A percentile compares a stretch with the other conserved stretches of the same genome.
phyloP scores from a whole-genome alignment of 2,888 invertebrate genomes.

The Agrochola macilenta region DNA sequence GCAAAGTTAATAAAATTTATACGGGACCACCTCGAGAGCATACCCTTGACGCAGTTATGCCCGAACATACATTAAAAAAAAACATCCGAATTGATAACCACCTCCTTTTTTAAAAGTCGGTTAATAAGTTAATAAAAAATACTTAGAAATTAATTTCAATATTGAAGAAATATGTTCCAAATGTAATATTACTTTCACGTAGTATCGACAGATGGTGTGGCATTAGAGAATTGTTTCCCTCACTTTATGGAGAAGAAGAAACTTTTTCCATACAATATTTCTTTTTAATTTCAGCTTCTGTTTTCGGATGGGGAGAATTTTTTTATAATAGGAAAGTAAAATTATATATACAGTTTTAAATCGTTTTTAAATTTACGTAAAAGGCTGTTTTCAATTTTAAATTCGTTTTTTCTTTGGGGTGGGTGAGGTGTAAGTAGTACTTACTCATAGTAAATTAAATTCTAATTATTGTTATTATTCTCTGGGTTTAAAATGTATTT shows the following conservation, averaged over 20 bases:
- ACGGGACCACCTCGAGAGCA: too few relatives aligned
- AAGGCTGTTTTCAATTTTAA: conserved; percentile 33
- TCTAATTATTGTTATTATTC: background rate
- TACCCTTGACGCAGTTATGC: too few relatives aligned
- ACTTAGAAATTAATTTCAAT: conserved; percentile 46
- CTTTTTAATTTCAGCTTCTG: conserved; percentile 54
- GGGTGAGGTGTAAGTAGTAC: conserved; percentile 1
- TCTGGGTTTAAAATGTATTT: background rate
- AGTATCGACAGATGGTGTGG: conserved; percentile 59
- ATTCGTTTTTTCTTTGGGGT: conserved; percentile 18
- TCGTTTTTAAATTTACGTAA: conserved; percentile 35
- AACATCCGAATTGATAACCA: too few relatives aligned
- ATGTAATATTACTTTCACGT: conserved; percentile 44
- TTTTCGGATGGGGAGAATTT: conserved; percentile 27
- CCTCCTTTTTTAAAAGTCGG: too few relatives aligned
- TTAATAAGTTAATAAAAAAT: conserved; percentile 2
- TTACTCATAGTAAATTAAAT: background rate
- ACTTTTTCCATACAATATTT: conserved; percentile 60
- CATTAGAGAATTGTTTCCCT: conserved; percentile 57
- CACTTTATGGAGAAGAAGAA: conserved; percentile 41
- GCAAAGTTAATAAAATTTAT: too few relatives aligned
- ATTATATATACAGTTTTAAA: conserved; percentile 49
- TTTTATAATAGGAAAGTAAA: conserved; percentile 20
- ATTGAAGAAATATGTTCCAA: conserved; percentile 39
- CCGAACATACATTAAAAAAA: too few relatives aligned